Evolutionary conservation across 2,797 vertebrate genomes (phyloP).

Genomic region (Myotis findleyi): DNA sequence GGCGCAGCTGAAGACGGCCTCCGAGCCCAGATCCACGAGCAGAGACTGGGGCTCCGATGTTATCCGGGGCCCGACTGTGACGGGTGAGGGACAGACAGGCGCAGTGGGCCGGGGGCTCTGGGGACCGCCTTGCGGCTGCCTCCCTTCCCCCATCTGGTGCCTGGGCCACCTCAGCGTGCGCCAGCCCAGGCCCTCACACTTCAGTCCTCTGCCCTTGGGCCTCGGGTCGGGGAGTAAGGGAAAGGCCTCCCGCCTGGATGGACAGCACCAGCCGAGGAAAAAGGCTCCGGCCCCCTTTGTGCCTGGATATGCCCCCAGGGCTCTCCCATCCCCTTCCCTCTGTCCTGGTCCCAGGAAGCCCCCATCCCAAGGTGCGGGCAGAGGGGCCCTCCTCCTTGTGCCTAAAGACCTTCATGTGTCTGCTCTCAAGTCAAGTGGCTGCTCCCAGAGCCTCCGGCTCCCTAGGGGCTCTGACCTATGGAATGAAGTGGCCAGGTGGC

Average conservation of each 20-base stretch:
- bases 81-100: not conserved
- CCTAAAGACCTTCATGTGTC: not conserved
- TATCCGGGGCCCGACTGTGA: conserved; percentile 96
- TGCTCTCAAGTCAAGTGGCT: not conserved
- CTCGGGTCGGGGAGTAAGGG: not conserved
- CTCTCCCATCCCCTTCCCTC: not conserved
- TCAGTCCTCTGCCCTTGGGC: not conserved
- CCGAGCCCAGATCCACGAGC: conserved; percentile 96
- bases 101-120: not conserved
- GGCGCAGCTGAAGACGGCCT: conserved; percentile 96
- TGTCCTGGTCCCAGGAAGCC: not conserved
- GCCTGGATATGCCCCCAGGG: not conserved
- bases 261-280: too few species aligned
- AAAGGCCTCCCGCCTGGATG: fast-evolving
- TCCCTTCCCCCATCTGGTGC: fast-evolving
- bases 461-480: not conserved
- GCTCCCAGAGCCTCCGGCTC: not conserved
- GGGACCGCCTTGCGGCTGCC: not conserved
- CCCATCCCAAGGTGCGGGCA: not conserved
- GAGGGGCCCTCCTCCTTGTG: not conserved
- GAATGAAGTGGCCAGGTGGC: fast-evolving
- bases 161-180: fast-evolving
- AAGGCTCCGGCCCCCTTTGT: not conserved
- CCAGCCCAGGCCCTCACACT: not conserved
- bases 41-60: conserved; percentile 96